A percentile compares a stretch with the other conserved stretches of the same genome.
phyloP scores from a whole-genome alignment of 2,113 vertebrate genomes.

The Ammodytes dubius region DNA sequence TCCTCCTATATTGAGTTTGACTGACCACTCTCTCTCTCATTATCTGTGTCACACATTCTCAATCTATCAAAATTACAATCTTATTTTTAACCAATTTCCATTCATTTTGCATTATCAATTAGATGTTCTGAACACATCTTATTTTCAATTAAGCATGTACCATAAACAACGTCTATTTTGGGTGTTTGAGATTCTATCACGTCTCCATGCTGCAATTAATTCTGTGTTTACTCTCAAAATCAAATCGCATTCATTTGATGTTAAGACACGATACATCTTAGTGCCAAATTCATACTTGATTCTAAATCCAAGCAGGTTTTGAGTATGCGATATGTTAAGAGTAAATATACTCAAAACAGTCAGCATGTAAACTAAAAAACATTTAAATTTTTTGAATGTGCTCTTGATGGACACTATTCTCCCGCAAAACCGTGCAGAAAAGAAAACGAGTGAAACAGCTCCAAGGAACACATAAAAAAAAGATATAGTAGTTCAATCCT shows the following conservation, averaged over 20 bases:
- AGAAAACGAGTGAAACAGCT: neutral
- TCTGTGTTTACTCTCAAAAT: neutral
- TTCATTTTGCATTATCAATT: neutral
- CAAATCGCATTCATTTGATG: neutral
- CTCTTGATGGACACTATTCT: neutral
- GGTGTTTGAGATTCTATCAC: neutral
- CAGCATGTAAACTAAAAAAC: neutral
- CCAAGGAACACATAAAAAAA: neutral
- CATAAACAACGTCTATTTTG: neutral
- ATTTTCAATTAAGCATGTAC: neutral
- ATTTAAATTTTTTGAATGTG: neutral
- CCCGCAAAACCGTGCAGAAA: neutral
- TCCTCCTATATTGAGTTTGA: slow-evolving; percentile 13
- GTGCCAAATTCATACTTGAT: too few species aligned
- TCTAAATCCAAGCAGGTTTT: neutral
- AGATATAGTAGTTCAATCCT: neutral
- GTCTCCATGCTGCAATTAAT: neutral
- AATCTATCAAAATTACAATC: neutral
- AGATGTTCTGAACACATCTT: neutral
- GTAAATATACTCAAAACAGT: neutral
- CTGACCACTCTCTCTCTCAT: neutral
- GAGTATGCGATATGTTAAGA: too few species aligned
- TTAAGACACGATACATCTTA: too few species aligned
- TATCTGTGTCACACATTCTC: neutral
- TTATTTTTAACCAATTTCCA: neutral